A percentile compares a stretch with the other conserved stretches of the same genome.
These are phyloP conservation scores for Oxyura jamaicensis DNA, from an alignment of 2,113 vertebrate genomes.

Conservation along the genomic window DNA sequence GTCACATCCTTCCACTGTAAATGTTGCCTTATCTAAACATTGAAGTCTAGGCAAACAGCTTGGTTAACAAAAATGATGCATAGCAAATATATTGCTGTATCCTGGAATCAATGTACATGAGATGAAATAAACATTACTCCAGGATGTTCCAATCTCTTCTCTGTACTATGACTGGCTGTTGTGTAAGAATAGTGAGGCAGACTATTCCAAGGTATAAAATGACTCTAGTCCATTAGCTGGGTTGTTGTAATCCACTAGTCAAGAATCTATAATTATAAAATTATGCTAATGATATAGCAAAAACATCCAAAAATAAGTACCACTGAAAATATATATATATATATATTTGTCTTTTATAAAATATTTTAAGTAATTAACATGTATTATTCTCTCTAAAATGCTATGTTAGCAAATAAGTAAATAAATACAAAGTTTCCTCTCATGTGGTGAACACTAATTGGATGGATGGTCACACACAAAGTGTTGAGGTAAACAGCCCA, in stretches of 20 bases:
- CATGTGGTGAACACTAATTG: background rate
- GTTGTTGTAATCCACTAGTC: background rate
- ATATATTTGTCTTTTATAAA: background rate
- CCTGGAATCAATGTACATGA: accelerated
- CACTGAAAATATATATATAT: background rate
- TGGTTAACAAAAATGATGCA: background rate
- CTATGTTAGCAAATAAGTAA: background rate
- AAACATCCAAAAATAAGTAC: background rate
- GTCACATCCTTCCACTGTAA: background rate
- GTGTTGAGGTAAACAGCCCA: too few species aligned
- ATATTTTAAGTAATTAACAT: background rate
- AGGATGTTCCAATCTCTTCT: background rate
- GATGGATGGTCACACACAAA: too few species aligned
- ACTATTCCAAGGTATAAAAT: background rate
- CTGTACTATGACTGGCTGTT: background rate
- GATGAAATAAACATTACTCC: background rate
- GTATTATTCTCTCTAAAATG: background rate
- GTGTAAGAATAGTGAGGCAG: background rate
- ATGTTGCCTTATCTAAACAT: background rate
- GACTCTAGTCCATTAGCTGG: background rate
- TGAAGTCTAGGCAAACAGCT: background rate
- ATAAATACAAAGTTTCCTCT: background rate
- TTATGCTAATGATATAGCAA: background rate
- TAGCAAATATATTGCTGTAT: background rate
- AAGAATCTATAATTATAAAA: background rate